Base-by-base conservation (phyloP, 2,797 vertebrate genomes). In the Tolypeutes matacus region DNA sequence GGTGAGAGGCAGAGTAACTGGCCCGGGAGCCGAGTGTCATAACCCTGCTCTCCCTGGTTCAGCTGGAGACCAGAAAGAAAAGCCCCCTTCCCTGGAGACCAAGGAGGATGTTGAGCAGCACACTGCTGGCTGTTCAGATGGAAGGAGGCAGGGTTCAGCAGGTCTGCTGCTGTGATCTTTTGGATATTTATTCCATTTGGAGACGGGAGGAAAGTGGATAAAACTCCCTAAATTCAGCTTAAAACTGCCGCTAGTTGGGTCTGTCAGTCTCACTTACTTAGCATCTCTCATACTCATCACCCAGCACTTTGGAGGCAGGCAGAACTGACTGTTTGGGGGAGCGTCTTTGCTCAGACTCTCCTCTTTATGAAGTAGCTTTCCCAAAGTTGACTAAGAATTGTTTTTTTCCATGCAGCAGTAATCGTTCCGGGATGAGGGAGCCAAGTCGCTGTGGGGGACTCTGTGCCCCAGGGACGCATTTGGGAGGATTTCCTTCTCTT, bases 401-500 rank as follows among this genome's bases (percentile, higher is more conserved):
- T 93, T 93, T 77, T 87, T 92, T 91, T 20, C 88, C 69, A 18
- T 51, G 73, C 53, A 87, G 42, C n/a, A 78, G 92, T 89, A 84
- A 94, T 84, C 67, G 2, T 56, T 94, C 51, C n/a, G 84, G 89
- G 76, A 73, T 42, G 75, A 94, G 36, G 67, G 73, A 89, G 72
- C 86, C 93, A 84, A 89, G 80, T 94, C 34, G 14, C 83, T 60
- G 42, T 86, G 88, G 78, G 88, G 82, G 65, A 81, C 77, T 67
- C 42, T 86, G 42, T 67, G 39, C 87, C 87, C 73, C 18, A 23
- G 91, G 70, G 95, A 95, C 5, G 1, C 56, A 53, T 91, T 94
- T 92, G 78, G 69, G 60, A 72, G 56, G 85, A 93, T 97, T 97
- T 96, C 75, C 70, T 95, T 91, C 86, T 96, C 87, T 87, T 95